Evolutionary conservation across 1,140 invertebrate species (phyloP), one percentile per base, ranked within the genome.

Genomic region (Sarcophaga bullata): DNA sequence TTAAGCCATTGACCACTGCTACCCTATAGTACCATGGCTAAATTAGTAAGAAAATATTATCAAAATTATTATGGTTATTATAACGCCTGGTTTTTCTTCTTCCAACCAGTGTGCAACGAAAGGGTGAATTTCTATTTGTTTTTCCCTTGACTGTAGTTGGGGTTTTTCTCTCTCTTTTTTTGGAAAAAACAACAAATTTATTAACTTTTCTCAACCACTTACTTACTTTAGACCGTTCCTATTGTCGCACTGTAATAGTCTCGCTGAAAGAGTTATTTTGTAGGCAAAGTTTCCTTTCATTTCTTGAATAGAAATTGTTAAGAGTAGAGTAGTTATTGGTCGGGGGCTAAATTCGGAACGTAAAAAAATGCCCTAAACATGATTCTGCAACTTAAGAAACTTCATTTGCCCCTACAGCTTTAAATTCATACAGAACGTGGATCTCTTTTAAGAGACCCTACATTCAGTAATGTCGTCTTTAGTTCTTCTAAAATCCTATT

Each of bases 41-140:
- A 48, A 78, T 78, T 78, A 19, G 48, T 78, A 17, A 76, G 10
- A 76, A 76, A 49, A 76, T 47, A 76, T 76, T 76, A 78, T n/a
- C 75, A 19, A 52, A 78, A 78, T 50, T 78, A 78, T 78, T 78
- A 78, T 78, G 13, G 75, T 78, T 76, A 76, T 76, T 78, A 78
- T 78, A 78, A 78, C 75, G 75, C 75, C 75, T 78, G 50, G 17
- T 72, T 72, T 72, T 72, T 3, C 37, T 10, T 25, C 25, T 37
- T 37, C 1, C 25, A 37, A 2, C 1, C 25, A 37, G 1, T 37
- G 25, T 37, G 25, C 25, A 37, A 68, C 19, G 62, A 68, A 68
- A 17, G 62, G 48, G 75, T 78, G 19, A 78, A 78, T 25, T 68
- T 78, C 17, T 52, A 17, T 52, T 52, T 78, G n/a, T 73, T 73